These are phyloP conservation scores for Umimayanthus kanabou DNA, from an alignment of 92 coral and sea anemone genomes.

Conservation along the genomic window DNA sequence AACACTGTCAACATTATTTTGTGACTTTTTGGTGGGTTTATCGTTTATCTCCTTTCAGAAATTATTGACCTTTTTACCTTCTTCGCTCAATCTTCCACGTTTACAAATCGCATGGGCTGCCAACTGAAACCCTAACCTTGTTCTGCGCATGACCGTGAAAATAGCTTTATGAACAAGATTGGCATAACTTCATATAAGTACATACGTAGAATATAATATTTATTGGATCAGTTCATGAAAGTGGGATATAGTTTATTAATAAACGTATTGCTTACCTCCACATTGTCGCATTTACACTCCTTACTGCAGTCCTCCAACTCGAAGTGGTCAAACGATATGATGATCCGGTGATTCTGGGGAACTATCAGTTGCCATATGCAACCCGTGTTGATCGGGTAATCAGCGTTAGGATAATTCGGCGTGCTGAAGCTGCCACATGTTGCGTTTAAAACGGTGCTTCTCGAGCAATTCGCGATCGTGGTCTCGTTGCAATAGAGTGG, in stretches of 20 bases:
- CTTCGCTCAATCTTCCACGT: no score
- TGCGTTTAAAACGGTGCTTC: conserved; percentile 20
- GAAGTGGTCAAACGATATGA: conserved; percentile 32
- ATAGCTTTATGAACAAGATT: no score
- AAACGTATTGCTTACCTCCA: conserved; percentile 3
- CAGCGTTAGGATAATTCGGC: conserved; percentile 18
- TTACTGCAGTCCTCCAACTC: conserved; percentile 29
- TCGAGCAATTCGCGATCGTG: conserved; percentile 1
- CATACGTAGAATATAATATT: not conserved
- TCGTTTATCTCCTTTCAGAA: no score
- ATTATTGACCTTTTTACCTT: no score
- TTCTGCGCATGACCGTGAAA: no score
- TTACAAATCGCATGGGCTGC: no score
- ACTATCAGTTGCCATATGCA: conserved; percentile 34
- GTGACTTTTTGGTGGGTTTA: no score
- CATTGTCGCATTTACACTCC: conserved; percentile 35
- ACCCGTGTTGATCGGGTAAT: conserved; percentile 34
- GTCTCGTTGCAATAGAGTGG: conserved; percentile 21
- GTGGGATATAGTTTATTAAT: not conserved
- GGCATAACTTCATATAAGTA: no score
- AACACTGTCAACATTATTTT: no score
- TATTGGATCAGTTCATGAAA: not conserved
- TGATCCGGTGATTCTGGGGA: conserved; percentile 4
- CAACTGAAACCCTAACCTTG: no score
- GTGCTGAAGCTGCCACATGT: conserved; percentile 27